Evolutionary conservation across 2,888 invertebrate genomes (phyloP), one percentile per base, ranked within the genome.

Genomic region (Epicampocera succincta): DNA sequence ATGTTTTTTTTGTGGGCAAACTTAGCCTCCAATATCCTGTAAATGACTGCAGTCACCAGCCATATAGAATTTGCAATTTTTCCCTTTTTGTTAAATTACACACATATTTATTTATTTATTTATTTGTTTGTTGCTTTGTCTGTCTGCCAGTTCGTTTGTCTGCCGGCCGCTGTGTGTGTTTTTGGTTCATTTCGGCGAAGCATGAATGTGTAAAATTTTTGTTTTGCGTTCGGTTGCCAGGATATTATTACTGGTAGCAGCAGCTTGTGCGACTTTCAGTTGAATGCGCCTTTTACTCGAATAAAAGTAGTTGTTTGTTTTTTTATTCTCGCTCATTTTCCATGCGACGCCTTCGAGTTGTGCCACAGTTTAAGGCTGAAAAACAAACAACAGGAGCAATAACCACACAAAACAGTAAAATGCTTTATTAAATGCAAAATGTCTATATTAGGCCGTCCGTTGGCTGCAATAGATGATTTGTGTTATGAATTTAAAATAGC

Each of bases 1-100:
- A 13, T 65, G 50, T 52, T 66, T 15, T 66, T n/a, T 72, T 33
- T 66, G 66, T 78, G 72, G 60, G 52, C 15, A 52, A 76, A 52
- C 44, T 66, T 58, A 60, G 72, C 72, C 78, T 52, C 58, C 78
- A 66, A 78, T 72, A 78, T 78, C 60, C 78, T 78, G 78, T 40
- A 60, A 78, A 78, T 78, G 66, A 78, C 78, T 78, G 78, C 78
- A 78, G 78, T 65, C 63, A 60, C 50, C 50, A 65, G 50, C 38
- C 58, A 65, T 69, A 69, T 65, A 77, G 42, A 40, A 33, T 66
- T 50, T 58, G 29, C n/a, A 0, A 66, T 48, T 58, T 73, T 73
- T 52, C 29, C 4, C 5, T 25, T 25, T 2, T 25, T 25, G 2
- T 52, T 33, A 33, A 33, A 33, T 33, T 33, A n/a, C n/a, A n/a